Evolutionary conservation across 2,888 invertebrate species (phyloP), one percentile per base, ranked within the genome.

Genomic region (Diarsia dahlii): DNA sequence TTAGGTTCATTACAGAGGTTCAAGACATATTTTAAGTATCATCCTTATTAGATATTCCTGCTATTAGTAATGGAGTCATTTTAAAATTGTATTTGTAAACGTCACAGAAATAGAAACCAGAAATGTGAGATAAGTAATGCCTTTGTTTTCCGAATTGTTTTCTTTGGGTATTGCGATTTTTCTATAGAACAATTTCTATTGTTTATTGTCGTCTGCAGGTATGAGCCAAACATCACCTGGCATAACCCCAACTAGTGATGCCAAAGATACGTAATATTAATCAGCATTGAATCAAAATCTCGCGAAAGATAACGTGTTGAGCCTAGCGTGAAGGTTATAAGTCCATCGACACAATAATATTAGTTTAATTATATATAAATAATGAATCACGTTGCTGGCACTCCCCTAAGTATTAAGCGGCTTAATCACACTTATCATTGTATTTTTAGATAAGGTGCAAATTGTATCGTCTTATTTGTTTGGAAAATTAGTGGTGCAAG

Each of bases 261-360:
- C 68, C 84, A 81, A 71, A 71, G 18, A 78, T 52, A 23, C 8
- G 39, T 20, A 34, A n/a, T 39, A 46, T 46, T 60, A 52, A 81
- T 81, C 65, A 64, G 23, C 23, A 48, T 28, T 60, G n/a, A 64
- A 68, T 79, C 50, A 68, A 74, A 69, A 81, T 75, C 63, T 75
- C 45, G 52, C 76, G 34, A 81, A 39, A 62, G 66, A 81, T 80
- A 64, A 71, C 56, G 60, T 66, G 76, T 69, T 68, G 48, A 45
- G 48, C 58, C 56, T 69, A 73, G 58, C 54, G 39, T 73, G 67
- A 72, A 80, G 74, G 71, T 76, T 76, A 62, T 58, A n/a, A n/a
- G 75, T 75, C 34, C 65, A 76, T 81, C n/a, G 54, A 71, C 56
- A 84, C 52, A 71, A 62, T 65, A 71, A 84, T 75, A 84, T 81